A percentile compares a stretch with the other conserved stretches of the same genome.
These are phyloP conservation scores for Petrolisthes manimaculis DNA, from an alignment of 2,888 invertebrate genomes.

Conservation along the genomic window DNA sequence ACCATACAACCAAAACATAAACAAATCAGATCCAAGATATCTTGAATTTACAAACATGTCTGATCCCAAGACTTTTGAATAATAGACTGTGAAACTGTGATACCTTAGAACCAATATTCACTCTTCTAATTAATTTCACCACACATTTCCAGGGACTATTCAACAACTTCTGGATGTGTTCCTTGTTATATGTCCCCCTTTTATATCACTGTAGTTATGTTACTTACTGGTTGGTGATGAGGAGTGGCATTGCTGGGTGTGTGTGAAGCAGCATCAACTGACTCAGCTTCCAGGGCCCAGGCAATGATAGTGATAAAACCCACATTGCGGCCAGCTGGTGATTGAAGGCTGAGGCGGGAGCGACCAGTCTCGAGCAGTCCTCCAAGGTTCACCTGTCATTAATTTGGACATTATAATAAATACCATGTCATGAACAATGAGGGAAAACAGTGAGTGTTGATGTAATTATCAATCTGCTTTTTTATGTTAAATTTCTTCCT, in stretches of 20 bases:
- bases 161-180: no score
- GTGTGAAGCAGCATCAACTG: constrained; percentile 48
- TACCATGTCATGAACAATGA: neutral
- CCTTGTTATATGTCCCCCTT: no score
- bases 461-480: neutral
- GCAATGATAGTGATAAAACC: constrained; percentile 62
- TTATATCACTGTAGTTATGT: no score
- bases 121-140: no score
- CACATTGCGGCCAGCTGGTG: constrained; percentile 57
- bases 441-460: neutral
- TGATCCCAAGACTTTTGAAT: neutral
- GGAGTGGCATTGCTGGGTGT: constrained; percentile 55
- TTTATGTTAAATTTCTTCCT: neutral
- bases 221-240: constrained; percentile 50
- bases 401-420: neutral
- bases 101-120: neutral
- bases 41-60: neutral
- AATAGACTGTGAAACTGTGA: neutral
- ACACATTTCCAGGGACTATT: no score
- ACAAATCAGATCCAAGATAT: no score
- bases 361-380: constrained; percentile 54
- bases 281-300: constrained; percentile 55
- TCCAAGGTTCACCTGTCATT: constrained; percentile 39
- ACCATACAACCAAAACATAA: no score
- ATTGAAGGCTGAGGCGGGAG: constrained; percentile 57